Percentiles rank a stretch among this genome's conserved stretches.
Evolutionary conservation across 2,797 vertebrate genomes (phyloP).

Genomic region (Aselliscus stoliczkanus): DNA sequence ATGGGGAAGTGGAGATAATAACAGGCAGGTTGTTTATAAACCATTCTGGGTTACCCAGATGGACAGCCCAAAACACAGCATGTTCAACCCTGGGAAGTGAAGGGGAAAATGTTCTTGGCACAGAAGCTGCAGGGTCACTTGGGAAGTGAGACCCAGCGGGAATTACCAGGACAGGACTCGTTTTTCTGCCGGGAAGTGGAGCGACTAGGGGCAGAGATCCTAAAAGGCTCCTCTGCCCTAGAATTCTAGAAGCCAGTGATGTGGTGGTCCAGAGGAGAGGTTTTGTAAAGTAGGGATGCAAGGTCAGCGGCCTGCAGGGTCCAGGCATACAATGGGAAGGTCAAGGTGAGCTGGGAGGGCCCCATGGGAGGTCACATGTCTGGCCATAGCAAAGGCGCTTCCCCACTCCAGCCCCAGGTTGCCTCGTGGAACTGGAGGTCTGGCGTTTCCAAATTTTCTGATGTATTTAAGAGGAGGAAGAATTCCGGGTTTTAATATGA

Average conservation of each 20-base stretch:
- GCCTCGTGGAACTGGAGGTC: accelerated
- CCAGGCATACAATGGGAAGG: background rate
- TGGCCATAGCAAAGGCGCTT: accelerated
- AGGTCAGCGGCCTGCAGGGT: background rate
- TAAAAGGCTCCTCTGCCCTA: background rate
- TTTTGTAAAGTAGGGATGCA: background rate
- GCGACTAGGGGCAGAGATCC: accelerated
- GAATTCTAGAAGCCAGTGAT: background rate
- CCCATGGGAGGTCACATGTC: accelerated
- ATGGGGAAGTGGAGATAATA: background rate
- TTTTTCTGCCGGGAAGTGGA: background rate
- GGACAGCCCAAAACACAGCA: background rate
- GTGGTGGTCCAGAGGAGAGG: accelerated
- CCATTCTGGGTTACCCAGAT: background rate
- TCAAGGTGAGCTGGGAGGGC: background rate
- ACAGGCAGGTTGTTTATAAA: background rate
- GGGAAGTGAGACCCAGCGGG: background rate
- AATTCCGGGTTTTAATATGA: background rate
- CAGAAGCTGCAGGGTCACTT: accelerated
- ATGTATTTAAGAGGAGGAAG: background rate
- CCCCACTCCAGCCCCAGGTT: background rate
- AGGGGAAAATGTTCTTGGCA: background rate
- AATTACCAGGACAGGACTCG: too few species aligned
- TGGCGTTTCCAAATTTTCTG: background rate
- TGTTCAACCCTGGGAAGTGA: background rate